Evolutionary conservation across 1,140 invertebrate species (phyloP), one percentile per base, ranked within the genome.

Genomic region (Aporrectodea caliginosa): DNA sequence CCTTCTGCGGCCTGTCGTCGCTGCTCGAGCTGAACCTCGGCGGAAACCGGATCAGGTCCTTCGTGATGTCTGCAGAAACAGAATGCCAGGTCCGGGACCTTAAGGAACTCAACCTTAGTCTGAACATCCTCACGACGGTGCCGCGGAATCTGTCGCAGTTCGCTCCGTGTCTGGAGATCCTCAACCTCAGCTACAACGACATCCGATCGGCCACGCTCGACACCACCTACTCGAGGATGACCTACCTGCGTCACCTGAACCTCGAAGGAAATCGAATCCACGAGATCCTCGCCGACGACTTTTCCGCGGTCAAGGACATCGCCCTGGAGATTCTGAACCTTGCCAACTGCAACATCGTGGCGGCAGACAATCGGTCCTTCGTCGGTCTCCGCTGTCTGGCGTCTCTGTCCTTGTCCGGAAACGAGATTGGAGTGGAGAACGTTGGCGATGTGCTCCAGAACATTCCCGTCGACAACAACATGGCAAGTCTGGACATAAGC

Each of bases 121-220:
- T 32, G 76, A 80, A 80, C 58, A 22, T 22, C 31, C 79, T 80
- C 22, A 27, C 2, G 16, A 35, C 32, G 76, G 22, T 71, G 16
- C 78, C 78, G 16, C 16, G 1, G 30, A 80, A 77, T 30, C 79
- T 77, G 30, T 73, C 75, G 14, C 1, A n/a, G 16, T 72, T 80
- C 30, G 77, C 75, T 29, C 79, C 75, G 76, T 35, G 27, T 16
- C 31, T 79, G 0, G 43, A 73, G 29, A 70, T 70, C 2, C 79
- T 80, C 2, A 73, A 79, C 69, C 43, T 80, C n/a, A 70, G 76
- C 79, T 69, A 34, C 33, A 79, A 80, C 32, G 29, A 35, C 34
- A 70, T 77, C n/a, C 6, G 69, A 33, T 79, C 77, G 16, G 43
- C 33, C 1, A 22, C 12, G 22, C 69, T 80, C n/a, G 77, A 80